phyloP scores from a whole-genome alignment of 2,888 invertebrate species.

The Ophion ellenae region DNA sequence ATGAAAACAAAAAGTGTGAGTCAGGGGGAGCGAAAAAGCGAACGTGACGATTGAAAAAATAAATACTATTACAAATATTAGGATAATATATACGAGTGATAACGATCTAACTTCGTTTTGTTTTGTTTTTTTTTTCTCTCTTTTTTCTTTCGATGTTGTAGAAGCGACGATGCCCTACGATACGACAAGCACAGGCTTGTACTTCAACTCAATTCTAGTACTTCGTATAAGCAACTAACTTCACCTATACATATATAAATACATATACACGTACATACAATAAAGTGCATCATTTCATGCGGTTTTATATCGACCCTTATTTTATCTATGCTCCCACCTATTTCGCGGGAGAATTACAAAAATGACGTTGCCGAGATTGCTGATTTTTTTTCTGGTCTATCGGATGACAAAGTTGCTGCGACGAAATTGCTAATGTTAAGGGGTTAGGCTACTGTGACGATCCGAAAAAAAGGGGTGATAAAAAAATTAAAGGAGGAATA shows the following conservation, averaged over 20 bases:
- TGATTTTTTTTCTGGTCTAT: background rate
- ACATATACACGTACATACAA: slow-evolving; percentile 73
- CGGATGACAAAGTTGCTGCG: background rate
- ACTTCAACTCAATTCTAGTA: slow-evolving; percentile 76
- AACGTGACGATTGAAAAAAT: slow-evolving; percentile 74
- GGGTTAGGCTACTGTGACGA: too few relatives aligned
- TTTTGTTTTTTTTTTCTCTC: slow-evolving; percentile 60
- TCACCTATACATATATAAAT: slow-evolving; percentile 74
- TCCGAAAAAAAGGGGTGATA: too few relatives aligned
- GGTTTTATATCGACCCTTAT: slow-evolving; percentile 56
- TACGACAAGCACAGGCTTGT: slow-evolving; percentile 71
- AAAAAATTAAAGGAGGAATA: too few relatives aligned
- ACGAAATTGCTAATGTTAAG: background rate
- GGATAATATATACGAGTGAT: slow-evolving; percentile 70
- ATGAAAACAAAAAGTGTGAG: slow-evolving; percentile 49
- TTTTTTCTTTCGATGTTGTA: slow-evolving; percentile 55
- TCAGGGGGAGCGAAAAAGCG: slow-evolving; percentile 69
- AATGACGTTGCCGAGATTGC: background rate
- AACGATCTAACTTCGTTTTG: slow-evolving; percentile 69
- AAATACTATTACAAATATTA: slow-evolving; percentile 74
- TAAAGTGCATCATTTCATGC: slow-evolving; percentile 80
- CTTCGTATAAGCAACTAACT: slow-evolving; percentile 76
- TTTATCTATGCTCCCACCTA: slow-evolving; percentile 36
- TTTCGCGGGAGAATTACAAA: slow-evolving; percentile 36
- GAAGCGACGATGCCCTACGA: slow-evolving; percentile 64